A percentile compares a stretch with the other conserved stretches of the same genome.
Evolutionary conservation across 2,113 vertebrate species (phyloP).

Genomic region (Pseudorasbora parva): DNA sequence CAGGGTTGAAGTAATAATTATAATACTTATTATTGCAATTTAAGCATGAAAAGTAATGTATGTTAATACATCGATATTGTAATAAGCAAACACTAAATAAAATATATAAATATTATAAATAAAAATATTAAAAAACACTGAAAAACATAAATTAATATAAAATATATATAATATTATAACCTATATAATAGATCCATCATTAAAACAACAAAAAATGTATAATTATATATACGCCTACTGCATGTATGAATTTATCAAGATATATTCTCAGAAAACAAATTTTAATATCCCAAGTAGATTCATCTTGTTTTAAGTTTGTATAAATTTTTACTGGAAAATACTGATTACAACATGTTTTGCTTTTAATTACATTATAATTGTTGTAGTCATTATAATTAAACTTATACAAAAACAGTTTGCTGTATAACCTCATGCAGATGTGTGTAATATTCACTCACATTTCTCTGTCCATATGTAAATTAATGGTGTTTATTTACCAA

Average conservation of each 20-base stretch:
- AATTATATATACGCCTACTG: too few relatives aligned
- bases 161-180: too few relatives aligned
- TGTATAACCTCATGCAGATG: neutral
- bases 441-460: constrained; percentile 2
- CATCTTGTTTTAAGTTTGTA: neutral
- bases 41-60: neutral
- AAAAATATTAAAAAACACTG: too few relatives aligned
- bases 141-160: too few relatives aligned
- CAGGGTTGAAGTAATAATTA: neutral
- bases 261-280: too few relatives aligned
- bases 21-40: neutral
- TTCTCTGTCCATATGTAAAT: neutral
- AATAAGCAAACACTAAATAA: too few relatives aligned
- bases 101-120: too few relatives aligned
- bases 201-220: too few relatives aligned
- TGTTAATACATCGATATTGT: too few relatives aligned
- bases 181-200: too few relatives aligned
- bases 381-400: neutral
- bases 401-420: neutral
- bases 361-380: neutral
- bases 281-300: neutral
- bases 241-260: too few relatives aligned
- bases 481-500: neutral
- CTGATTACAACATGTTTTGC: neutral
- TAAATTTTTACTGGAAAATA: neutral